Conservation (phyloP, 2,888 invertebrate genomes). For the Parthenolecanium corni region DNA sequence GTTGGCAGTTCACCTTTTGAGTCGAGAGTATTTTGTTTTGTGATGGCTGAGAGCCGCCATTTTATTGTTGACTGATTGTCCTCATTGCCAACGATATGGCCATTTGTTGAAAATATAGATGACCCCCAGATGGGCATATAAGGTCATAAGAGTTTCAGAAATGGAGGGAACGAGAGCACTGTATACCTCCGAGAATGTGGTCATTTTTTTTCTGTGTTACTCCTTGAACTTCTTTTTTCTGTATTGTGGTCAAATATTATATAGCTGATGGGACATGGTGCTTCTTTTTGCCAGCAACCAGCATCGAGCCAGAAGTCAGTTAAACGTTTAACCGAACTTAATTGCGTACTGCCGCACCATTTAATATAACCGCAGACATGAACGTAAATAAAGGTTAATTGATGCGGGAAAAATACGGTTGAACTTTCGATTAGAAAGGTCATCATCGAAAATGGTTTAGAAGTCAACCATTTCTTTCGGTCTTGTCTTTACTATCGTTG, state of each 20-base stretch:
- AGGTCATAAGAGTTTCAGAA: background rate
- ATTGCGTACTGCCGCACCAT: background rate
- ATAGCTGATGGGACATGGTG: too few species aligned
- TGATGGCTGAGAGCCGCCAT: background rate
- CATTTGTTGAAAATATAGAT: background rate
- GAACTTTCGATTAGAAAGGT: constrained; percentile 29
- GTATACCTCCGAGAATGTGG: too few species aligned
- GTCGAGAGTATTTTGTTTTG: background rate
- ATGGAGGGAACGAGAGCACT: too few species aligned
- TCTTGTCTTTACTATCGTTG: too few species aligned
- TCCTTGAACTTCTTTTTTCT: background rate
- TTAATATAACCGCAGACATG: background rate
- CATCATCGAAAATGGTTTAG: background rate
- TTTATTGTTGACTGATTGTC: too few species aligned
- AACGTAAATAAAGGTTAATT: constrained; percentile 30
- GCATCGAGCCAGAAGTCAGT: background rate
- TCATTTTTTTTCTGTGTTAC: background rate
- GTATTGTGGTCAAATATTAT: too few species aligned
- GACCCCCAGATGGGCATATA: background rate
- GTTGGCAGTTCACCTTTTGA: background rate
- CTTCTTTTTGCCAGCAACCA: background rate
- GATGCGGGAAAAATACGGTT: constrained; percentile 30
- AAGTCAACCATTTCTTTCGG: too few species aligned
- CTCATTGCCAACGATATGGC: background rate
- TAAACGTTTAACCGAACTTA: constrained; percentile 2